A percentile compares a stretch with the other conserved stretches of the same genome.
These are phyloP conservation scores for Ceratosolen solmsi DNA, from an alignment of 1,140 invertebrate genomes.

Conservation along the genomic window DNA sequence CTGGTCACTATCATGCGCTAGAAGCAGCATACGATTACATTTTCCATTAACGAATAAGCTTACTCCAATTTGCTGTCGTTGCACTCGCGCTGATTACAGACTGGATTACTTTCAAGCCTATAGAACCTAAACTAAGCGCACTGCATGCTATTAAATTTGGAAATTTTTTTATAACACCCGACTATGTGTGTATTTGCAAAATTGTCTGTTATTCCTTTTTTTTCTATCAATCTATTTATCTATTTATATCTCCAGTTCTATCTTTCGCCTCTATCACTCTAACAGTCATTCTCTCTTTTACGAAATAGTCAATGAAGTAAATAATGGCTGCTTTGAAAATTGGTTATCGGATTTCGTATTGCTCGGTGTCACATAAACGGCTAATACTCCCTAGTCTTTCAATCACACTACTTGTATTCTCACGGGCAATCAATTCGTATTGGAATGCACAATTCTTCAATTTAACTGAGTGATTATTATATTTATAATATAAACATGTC, in stretches of 20 bases:
- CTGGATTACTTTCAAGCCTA: slow-evolving; percentile 9
- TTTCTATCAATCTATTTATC: background rate
- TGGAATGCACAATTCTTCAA: too few relatives aligned
- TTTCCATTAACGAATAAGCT: slow-evolving; percentile 48
- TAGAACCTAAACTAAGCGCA: background rate
- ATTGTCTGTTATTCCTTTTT: background rate
- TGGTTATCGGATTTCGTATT: background rate
- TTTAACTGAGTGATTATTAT: background rate
- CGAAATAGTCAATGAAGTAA: slow-evolving; percentile 6
- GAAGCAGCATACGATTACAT: slow-evolving; percentile 13
- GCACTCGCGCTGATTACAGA: slow-evolving; percentile 45
- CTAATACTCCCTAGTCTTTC: too few relatives aligned
- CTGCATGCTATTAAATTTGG: background rate
- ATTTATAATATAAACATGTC: background rate
- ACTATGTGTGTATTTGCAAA: background rate
- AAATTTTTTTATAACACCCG: background rate
- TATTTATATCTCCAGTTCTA: background rate
- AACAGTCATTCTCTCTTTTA: too few relatives aligned
- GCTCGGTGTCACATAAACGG: background rate
- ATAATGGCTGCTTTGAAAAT: slow-evolving; percentile 10
- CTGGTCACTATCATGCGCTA: background rate
- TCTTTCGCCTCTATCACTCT: background rate
- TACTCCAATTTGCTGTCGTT: slow-evolving; percentile 31
- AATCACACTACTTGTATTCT: too few relatives aligned
- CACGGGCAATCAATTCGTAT: too few relatives aligned